Evolutionary conservation across 2,888 invertebrate species (phyloP), one percentile per base, ranked within the genome.

Genomic region (Sussaba pulchella): DNA sequence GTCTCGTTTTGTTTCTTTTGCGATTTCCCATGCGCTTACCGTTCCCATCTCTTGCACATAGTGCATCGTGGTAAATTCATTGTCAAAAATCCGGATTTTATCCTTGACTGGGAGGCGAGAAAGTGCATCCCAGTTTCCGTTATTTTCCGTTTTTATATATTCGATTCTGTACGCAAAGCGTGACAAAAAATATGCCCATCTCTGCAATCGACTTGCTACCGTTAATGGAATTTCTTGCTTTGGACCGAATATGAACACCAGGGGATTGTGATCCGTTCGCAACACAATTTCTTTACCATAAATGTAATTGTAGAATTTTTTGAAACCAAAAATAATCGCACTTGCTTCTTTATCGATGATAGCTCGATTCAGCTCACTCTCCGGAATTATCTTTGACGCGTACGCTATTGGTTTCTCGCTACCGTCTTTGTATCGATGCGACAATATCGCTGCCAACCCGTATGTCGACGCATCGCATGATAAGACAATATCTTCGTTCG

Each of bases 311-410:
- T 78, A 82, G 50, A 80, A 82, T 36, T 77, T 76, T 45, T 80
- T 71, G 21, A 82, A 80, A 9, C 80, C 75, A 24, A 78, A 83
- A 10, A 78, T 70, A 36, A 83, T 83, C 1, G 81, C 76, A 14
- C 66, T 64, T 9, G 78, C 83, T 26, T 83, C 82, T 54, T 83
- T 83, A 43, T 83, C 80, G 17, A 78, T 81, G 0, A 73, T 63
- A 0, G 80, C 78, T 8, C 80, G 73, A 54, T 67, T 67, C 10
- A 21, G n/a, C 63, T 80, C 82, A 1, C 54, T 75, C n/a, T 80
- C 50, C 1, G 82, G 78, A 19, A 83, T 82, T 19, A 64, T 12
- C 69, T 83, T 82, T 17, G 81, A 82, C 24, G 78, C 82, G 54
- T 36, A 82, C n/a, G 80, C 76, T 3, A 82, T 82, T 6, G 79